phyloP scores from a whole-genome alignment of 2,113 vertebrate species.

The Ailurus styani region DNA sequence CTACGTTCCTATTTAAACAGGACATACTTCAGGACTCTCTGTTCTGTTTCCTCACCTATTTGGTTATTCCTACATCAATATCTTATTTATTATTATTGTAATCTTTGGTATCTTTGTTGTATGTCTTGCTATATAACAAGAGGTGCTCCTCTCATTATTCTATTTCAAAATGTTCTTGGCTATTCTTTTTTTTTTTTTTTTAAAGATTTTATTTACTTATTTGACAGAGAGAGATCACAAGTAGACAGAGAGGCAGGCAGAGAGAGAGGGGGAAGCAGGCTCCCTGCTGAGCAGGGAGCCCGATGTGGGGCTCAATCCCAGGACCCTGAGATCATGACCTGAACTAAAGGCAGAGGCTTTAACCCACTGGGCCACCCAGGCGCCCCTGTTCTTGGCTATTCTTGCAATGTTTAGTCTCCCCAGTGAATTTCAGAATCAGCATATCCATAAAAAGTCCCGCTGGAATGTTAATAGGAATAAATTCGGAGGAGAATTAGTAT shows the following conservation, averaged over 20 bases:
- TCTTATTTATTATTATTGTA: neutral
- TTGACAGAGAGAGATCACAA: too few relatives aligned
- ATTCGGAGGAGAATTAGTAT: neutral
- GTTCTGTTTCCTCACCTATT: neutral
- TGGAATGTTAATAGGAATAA: neutral
- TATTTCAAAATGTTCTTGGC: neutral
- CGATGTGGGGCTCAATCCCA: too few relatives aligned
- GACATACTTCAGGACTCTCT: neutral
- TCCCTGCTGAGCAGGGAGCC: too few relatives aligned
- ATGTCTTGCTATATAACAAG: neutral
- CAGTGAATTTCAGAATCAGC: neutral
- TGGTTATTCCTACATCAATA: neutral
- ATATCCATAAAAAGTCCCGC: neutral
- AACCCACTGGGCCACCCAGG: too few relatives aligned
- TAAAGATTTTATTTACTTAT: too few relatives aligned
- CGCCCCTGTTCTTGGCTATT: neutral
- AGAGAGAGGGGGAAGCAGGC: too few relatives aligned
- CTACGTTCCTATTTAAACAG: neutral
- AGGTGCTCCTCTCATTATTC: neutral
- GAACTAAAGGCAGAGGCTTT: neutral
- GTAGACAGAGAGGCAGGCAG: too few relatives aligned
- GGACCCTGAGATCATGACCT: too few relatives aligned
- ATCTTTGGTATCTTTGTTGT: neutral
- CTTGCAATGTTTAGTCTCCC: neutral
- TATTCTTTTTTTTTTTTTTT: neutral